Conservation (phyloP, 37 sponge, comb jelly and placozoan species). For the Geodia barretti region DNA sequence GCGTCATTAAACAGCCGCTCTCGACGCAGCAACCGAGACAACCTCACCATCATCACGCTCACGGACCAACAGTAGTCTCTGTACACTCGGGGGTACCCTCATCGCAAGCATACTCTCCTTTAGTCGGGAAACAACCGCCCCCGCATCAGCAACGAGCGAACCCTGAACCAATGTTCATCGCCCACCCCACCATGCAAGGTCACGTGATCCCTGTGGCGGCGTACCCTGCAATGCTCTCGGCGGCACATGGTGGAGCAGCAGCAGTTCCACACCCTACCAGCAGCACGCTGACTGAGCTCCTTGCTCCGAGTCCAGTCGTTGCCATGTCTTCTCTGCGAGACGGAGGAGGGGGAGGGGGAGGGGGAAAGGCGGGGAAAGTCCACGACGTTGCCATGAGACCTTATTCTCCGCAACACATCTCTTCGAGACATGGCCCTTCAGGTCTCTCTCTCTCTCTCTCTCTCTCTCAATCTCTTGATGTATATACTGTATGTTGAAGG, state of each 20-base stretch:
- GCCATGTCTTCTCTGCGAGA: neutral
- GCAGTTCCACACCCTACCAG: neutral
- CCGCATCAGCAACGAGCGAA: neutral
- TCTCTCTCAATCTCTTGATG: no score
- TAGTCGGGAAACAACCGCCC: neutral
- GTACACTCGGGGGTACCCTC: neutral
- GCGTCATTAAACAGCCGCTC: neutral
- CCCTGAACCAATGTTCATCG: neutral
- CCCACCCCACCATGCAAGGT: neutral
- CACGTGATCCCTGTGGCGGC: neutral
- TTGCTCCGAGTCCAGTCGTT: neutral
- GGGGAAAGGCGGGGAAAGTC: neutral
- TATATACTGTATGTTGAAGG: no score
- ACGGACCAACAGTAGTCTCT: no score
- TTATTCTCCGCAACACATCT: neutral
- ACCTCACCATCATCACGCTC: neutral
- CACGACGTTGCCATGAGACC: neutral
- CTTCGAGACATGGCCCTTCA: neutral
- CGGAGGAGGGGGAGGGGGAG: neutral
- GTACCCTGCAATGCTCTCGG: neutral
- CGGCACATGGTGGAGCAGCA: neutral
- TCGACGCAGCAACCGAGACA: neutral
- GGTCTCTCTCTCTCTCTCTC: no score
- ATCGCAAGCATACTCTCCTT: neutral
- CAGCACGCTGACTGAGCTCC: neutral